These are phyloP conservation scores for Bombycilla garrulus DNA, from an alignment of 2,113 vertebrate genomes.

Conservation along the genomic window DNA sequence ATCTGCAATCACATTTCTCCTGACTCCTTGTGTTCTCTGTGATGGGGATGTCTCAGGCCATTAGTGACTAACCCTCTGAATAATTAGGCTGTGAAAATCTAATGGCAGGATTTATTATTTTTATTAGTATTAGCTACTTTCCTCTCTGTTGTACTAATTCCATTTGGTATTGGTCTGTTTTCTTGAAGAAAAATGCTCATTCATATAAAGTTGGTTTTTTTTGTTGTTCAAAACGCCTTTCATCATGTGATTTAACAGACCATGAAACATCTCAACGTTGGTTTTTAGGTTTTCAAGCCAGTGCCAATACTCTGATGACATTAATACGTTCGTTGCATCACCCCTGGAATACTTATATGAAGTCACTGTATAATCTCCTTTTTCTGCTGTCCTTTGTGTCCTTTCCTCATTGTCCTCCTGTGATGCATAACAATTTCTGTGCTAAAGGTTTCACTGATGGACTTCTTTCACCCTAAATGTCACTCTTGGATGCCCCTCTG, in stretches of 20 bases:
- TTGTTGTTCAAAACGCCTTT: constrained; percentile 23
- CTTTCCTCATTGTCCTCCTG: background rate
- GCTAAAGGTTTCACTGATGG: background rate
- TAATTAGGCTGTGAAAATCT: constrained; percentile 38
- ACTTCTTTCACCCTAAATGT: background rate
- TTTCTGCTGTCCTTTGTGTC: background rate
- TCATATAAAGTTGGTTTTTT: background rate
- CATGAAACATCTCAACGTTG: constrained; percentile 7
- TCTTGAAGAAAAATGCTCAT: background rate
- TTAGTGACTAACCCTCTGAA: constrained; percentile 46
- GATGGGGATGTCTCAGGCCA: constrained; percentile 47
- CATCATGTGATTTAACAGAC: constrained; percentile 55
- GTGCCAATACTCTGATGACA: background rate
- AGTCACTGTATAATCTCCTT: background rate
- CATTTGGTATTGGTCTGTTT: background rate
- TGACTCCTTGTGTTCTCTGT: background rate
- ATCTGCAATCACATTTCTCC: background rate
- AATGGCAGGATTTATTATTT: constrained; percentile 19
- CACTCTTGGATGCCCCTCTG: background rate
- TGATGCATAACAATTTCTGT: background rate
- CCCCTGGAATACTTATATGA: background rate
- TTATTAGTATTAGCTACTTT: constrained; percentile 10
- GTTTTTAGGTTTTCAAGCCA: background rate
- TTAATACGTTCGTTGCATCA: background rate
- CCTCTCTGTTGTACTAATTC: background rate